These are phyloP conservation scores for Cotesia congregata DNA, from an alignment of 2,888 invertebrate species.

Conservation along the genomic window DNA sequence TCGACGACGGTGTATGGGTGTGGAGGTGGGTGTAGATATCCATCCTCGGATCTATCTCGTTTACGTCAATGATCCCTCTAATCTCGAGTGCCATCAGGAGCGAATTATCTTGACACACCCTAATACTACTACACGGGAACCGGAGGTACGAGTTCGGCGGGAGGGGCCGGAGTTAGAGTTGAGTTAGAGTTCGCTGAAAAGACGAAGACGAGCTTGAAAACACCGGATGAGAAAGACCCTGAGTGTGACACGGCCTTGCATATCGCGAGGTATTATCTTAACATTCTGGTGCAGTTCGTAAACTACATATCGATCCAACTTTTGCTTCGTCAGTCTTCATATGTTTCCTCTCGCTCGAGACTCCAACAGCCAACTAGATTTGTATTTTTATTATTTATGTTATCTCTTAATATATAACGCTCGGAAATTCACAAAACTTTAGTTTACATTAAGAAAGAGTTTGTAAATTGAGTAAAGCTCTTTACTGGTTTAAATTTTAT, in stretches of 20 bases:
- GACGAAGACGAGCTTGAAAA: too few relatives aligned
- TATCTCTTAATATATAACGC: too few relatives aligned
- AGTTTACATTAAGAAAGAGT: background rate
- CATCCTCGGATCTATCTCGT: slow-evolving; percentile 35
- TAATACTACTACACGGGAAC: background rate
- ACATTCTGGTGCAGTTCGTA: slow-evolving; percentile 36
- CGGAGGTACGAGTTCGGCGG: background rate
- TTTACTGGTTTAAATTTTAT: background rate
- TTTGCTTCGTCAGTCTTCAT: slow-evolving; percentile 8
- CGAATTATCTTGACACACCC: slow-evolving; percentile 38
- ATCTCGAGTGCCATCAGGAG: slow-evolving; percentile 41
- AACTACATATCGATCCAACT: slow-evolving; percentile 42
- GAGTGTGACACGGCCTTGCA: slow-evolving; percentile 6
- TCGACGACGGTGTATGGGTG: background rate
- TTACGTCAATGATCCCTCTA: slow-evolving; percentile 40
- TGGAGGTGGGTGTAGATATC: slow-evolving; percentile 4
- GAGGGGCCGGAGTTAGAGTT: background rate
- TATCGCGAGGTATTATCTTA: slow-evolving; percentile 38
- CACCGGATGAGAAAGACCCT: background rate
- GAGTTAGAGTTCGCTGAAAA: too few relatives aligned
- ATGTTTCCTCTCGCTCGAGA: background rate
- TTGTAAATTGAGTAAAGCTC: background rate
- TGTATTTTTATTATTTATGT: too few relatives aligned
- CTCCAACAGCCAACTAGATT: too few relatives aligned
- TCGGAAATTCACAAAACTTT: background rate